A percentile compares a stretch with the other conserved stretches of the same genome.
Conservation (phyloP, 2,113 vertebrate genomes). For the Indri indri region DNA sequence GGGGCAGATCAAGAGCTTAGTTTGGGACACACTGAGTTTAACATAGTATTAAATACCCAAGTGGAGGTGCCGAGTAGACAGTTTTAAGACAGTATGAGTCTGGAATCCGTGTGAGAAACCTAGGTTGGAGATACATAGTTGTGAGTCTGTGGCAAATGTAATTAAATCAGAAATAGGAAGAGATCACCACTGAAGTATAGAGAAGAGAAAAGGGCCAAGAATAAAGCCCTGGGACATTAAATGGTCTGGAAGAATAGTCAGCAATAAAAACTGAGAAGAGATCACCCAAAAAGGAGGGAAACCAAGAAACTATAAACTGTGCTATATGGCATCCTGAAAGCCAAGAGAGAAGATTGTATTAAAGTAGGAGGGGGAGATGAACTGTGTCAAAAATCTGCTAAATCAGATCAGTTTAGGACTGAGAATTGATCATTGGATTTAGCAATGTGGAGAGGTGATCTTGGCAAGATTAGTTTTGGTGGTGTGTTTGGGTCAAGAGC, state of each 20-base stretch:
- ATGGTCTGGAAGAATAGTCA: not conserved
- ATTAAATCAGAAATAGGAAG: constrained; percentile 10
- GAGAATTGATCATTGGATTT: not conserved
- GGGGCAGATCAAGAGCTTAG: not conserved
- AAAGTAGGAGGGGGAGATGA: not conserved
- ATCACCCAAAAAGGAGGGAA: not conserved
- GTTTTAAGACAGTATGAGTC: not conserved
- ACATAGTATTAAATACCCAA: not conserved
- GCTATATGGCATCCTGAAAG: not conserved
- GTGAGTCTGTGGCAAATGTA: not conserved
- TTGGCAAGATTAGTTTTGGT: not conserved
- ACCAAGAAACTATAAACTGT: not conserved
- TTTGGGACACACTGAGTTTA: not conserved
- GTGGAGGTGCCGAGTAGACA: not conserved
- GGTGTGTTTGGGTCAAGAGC: not conserved
- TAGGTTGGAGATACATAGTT: not conserved
- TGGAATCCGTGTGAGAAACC: constrained; percentile 6
- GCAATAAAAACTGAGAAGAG: not conserved
- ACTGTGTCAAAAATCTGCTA: not conserved
- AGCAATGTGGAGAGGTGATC: not conserved
- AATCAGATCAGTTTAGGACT: not conserved
- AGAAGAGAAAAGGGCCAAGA: not conserved
- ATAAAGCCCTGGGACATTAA: not conserved
- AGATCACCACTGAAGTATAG: not conserved
- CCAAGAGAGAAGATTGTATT: not conserved